Evolutionary conservation across 2,888 invertebrate genomes (phyloP), one percentile per base, ranked within the genome.

Genomic region (Eustalomyia histrio): DNA sequence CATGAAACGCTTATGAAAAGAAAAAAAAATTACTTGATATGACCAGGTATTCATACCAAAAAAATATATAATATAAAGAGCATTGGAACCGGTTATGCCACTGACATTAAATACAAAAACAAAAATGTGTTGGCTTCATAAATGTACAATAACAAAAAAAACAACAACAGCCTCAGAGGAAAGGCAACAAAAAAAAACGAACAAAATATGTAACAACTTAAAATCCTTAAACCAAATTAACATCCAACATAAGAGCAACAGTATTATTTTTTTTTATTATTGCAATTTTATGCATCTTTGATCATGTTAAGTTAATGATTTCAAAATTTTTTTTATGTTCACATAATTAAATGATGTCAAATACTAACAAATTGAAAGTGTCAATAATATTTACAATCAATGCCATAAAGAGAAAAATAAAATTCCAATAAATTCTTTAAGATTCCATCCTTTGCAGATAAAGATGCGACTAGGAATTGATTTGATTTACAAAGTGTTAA

Each of bases 311-410:
- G 43, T 47, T 47, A 47, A 47, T 47, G 43, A 47, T 47, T 47
- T 47, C 2, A 47, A 47, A 39, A 39, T 81, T 86, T 85, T 86
- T 85, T 86, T 85, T 80, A 86, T 87, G 87, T 84, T 86, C 87
- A 87, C 86, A 85, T 84, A 87, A 87, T 87, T 87, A 87, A 87
- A 86, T 84, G 76, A 84, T 84, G 74, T 84, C 85, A 79, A 85
- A 84, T 76, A 79, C 72, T 83, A 85, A 86, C 86, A 87, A 86
- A 87, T 87, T 86, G 85, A 84, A 79, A 85, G 86, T 87, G 87
- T 85, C 87, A 85, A 83, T 79, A 86, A 83, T 85, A 75, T 86
- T 87, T 87, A 85, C 85, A 85, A 86, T 87, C 85, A 87, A 85
- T n/a, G 47, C 52, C 63, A 12, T 47, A n/a, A 47, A 47, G 43